These are phyloP conservation scores for Chromoteleia sp. DNA, from an alignment of 2,888 invertebrate genomes.

Conservation along the genomic window DNA sequence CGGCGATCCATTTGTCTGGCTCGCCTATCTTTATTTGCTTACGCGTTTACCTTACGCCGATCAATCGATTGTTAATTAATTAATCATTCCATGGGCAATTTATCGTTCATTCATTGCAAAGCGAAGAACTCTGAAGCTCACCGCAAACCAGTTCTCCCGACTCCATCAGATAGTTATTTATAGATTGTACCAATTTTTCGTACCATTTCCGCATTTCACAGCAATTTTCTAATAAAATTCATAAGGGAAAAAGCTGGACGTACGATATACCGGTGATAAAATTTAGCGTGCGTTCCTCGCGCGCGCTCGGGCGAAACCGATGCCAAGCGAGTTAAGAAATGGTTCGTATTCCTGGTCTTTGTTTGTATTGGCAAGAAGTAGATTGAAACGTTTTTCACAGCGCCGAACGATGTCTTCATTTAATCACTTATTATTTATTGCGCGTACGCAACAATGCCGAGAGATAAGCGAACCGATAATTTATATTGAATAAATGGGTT, in stretches of 20 bases:
- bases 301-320: constrained; percentile 47
- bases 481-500: constrained; percentile 21
- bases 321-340: constrained; percentile 50
- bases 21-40: neutral
- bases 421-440: constrained; percentile 34
- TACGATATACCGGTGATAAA: constrained; percentile 41
- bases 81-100: constrained; percentile 12
- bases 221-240: constrained; percentile 26
- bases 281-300: constrained; percentile 37
- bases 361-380: constrained; percentile 54
- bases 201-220: constrained; percentile 19
- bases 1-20: constrained; percentile 33
- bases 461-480: constrained; percentile 5
- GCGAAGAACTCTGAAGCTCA: neutral
- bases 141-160: neutral
- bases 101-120: constrained; percentile 19
- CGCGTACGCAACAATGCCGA: neutral
- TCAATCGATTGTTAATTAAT: constrained; percentile 32
- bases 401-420: constrained; percentile 42
- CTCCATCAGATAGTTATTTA: constrained; percentile 10
- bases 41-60: neutral
- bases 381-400: constrained; percentile 40
- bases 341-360: constrained; percentile 52
- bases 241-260: constrained; percentile 28
- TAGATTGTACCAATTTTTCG: constrained; percentile 9